Percentiles rank a stretch among this genome's conserved stretches.
Evolutionary conservation across 2,113 vertebrate genomes (phyloP).

Genomic region (Ceyx melanurus): DNA sequence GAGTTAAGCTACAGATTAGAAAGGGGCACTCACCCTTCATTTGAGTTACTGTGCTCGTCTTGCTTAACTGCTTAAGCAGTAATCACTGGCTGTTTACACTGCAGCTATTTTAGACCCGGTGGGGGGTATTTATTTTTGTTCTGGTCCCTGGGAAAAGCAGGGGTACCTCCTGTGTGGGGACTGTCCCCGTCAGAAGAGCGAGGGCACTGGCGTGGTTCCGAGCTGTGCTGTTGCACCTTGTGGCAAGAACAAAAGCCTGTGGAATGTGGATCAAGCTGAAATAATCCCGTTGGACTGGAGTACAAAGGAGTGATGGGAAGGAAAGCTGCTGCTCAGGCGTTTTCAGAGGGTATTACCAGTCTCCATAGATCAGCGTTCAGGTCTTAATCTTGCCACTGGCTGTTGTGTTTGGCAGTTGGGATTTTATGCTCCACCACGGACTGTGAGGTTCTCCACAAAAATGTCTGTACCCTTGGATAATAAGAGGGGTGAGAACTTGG

Average conservation of each 20-base stretch:
- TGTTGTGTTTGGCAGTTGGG: neutral
- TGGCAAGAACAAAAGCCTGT: neutral
- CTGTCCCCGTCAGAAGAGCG: rapidly evolving
- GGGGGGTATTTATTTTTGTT: neutral
- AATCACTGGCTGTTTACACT: neutral
- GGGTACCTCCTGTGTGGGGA: rapidly evolving
- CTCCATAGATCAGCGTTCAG: neutral
- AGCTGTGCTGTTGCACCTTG: neutral
- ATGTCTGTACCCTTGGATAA: neutral
- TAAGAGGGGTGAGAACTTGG: neutral
- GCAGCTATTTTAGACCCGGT: neutral
- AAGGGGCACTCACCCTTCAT: neutral
- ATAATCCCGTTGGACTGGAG: neutral
- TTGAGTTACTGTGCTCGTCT: neutral
- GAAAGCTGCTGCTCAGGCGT: neutral
- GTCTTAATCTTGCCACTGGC: neutral
- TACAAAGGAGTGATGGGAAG: neutral
- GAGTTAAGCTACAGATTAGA: neutral
- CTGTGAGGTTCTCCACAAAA: neutral
- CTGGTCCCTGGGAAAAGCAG: neutral
- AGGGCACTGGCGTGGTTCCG: neutral
- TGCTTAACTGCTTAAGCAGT: neutral
- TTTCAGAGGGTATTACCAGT: neutral
- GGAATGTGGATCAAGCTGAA: neutral
- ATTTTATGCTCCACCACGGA: neutral